Base-by-base conservation (phyloP, 2,797 vertebrate species). In the Nannoperca obscura region DNA sequence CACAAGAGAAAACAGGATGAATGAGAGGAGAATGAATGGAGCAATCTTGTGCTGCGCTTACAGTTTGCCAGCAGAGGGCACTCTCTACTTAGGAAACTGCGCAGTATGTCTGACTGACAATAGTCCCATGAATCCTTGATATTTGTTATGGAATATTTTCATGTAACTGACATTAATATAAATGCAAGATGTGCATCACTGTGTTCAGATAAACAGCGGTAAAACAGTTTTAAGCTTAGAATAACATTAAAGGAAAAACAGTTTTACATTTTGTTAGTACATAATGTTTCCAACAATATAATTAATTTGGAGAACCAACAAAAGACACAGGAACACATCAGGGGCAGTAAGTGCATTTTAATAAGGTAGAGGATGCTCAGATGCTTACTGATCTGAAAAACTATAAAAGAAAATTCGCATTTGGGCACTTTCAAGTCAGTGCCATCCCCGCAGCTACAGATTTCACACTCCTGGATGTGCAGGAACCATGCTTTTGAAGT, bases 401-500 rank as follows among this genome's bases (percentile, higher is more conserved):
- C 77, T 87, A 86, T 84, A 77, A 91, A 90, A 88, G 81, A 71
- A 76, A 82, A 89, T 88, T 89, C 69, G 77, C 79, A 88, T 89
- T 89, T 86, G 70, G 77, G 62, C 79, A 84, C 92, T 94, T 93
- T 95, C 89, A 93, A 89, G 93, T 92, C 80, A 52, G 74, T 82
- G 78, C 70, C 73, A 71, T 78, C 84, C 91, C 93, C 46, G 84
- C 89, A 92, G 93, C 92, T 67, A 85, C 76, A 76, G 61, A 93
- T 94, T 94, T 93, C 92, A 93, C 92, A 92, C 87, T 84, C 86
- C 76, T 74, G 80, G 78, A 81, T 89, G 89, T 86, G 89, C 88
- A 84, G 82, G 82, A 83, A 90, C 67, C 76, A 54, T 11, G 85
- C 89, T 88, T 94, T 95, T 95, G 93, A 94, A 94, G 93, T 93